phyloP scores from a whole-genome alignment of 2,797 vertebrate genomes.

The Premnoplex brunnescens region DNA sequence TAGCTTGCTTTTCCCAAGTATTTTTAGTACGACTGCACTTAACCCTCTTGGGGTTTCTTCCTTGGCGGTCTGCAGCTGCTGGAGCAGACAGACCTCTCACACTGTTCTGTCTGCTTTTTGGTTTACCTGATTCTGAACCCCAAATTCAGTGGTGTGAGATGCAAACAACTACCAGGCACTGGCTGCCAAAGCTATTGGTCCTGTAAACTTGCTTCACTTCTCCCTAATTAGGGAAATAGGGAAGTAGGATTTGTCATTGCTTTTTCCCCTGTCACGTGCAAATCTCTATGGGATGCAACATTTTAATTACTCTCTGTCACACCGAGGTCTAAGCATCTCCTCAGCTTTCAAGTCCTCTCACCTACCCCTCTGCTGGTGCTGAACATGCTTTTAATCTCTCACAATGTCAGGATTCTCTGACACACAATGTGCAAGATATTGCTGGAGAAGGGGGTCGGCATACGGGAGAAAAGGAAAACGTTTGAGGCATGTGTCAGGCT shows the following conservation, averaged over 20 bases:
- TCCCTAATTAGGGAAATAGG: background rate
- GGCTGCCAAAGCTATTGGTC: background rate
- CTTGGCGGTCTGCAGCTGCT: background rate
- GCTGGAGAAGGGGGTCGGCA: background rate
- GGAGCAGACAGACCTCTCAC: background rate
- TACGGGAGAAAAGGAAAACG: background rate
- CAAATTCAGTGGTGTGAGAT: background rate
- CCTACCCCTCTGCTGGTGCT: slow-evolving; percentile 1
- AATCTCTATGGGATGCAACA: background rate
- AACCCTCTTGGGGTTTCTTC: background rate
- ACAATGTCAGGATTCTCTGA: slow-evolving; percentile 5
- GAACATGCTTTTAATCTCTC: slow-evolving; percentile 25
- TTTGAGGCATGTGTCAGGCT: background rate
- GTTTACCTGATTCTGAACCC: background rate
- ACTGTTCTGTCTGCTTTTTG: background rate
- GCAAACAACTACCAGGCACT: background rate
- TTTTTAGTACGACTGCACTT: slow-evolving; percentile 7
- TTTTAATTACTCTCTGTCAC: slow-evolving; percentile 58
- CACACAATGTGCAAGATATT: background rate
- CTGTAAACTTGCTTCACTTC: background rate
- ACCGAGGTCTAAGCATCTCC: slow-evolving; percentile 22
- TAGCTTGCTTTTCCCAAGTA: slow-evolving; percentile 13
- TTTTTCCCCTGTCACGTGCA: background rate
- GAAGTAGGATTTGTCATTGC: background rate
- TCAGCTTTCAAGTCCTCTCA: slow-evolving; percentile 27